phyloP scores from a whole-genome alignment of 35 echinoderm and acorn worm genomes.

The Diadema setosum region DNA sequence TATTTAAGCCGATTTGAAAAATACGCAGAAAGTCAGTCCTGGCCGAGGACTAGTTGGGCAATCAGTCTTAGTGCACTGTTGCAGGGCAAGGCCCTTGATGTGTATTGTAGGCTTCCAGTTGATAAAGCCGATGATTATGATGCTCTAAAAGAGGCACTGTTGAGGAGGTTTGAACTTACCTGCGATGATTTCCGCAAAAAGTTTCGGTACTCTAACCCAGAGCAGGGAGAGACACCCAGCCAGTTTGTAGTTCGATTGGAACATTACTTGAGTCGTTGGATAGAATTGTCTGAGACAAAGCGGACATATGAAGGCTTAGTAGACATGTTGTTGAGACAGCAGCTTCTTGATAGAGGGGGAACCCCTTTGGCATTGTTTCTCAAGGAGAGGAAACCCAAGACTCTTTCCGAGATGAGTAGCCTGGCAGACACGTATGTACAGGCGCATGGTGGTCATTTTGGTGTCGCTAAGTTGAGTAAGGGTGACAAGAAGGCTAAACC shows the following conservation, averaged over 20 bases:
- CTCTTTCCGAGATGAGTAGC: neutral
- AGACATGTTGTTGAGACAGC: slow-evolving; percentile 47
- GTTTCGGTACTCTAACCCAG: slow-evolving; percentile 6
- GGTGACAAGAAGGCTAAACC: too few relatives aligned
- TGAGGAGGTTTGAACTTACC: slow-evolving; percentile 45
- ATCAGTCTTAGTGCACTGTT: slow-evolving; percentile 44
- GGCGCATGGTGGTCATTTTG: slow-evolving; percentile 1
- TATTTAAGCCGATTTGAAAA: slow-evolving; percentile 68
- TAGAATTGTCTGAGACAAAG: neutral
- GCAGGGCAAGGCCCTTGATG: slow-evolving; percentile 44
- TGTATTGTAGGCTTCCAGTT: slow-evolving; percentile 22
- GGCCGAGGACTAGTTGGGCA: slow-evolving; percentile 35
- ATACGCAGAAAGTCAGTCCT: slow-evolving; percentile 29
- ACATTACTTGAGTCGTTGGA: slow-evolving; percentile 12
- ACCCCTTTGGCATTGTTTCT: slow-evolving; percentile 43
- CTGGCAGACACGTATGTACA: slow-evolving; percentile 48
- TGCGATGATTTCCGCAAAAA: slow-evolving; percentile 20
- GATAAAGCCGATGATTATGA: slow-evolving; percentile 57
- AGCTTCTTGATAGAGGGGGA: slow-evolving; percentile 27
- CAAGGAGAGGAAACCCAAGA: slow-evolving; percentile 28
- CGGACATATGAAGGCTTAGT: slow-evolving; percentile 18
- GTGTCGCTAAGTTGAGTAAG: too few relatives aligned
- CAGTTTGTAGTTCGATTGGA: slow-evolving; percentile 24
- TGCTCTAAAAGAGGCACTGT: slow-evolving; percentile 42
- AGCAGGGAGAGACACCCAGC: slow-evolving; percentile 8